phyloP scores from a whole-genome alignment of 2,113 vertebrate species.

The Illadopsis cleaveri region DNA sequence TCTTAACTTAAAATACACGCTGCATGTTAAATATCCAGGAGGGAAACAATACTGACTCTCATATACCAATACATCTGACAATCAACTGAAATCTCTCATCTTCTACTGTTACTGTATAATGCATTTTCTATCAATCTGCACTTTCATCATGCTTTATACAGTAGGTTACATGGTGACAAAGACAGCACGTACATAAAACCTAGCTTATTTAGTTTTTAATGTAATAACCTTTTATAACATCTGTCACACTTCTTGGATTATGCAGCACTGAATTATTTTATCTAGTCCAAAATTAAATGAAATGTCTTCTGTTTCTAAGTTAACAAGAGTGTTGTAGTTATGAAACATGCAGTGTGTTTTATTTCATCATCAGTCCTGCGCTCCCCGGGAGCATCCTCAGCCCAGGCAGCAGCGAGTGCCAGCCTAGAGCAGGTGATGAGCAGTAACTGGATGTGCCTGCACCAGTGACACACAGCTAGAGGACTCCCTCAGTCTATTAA shows the following conservation, averaged over 20 bases:
- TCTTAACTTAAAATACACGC: slow-evolving; percentile 55
- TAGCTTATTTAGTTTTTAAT: slow-evolving; percentile 61
- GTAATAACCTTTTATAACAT: slow-evolving; percentile 63
- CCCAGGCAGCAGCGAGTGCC: neutral
- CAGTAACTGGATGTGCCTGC: neutral
- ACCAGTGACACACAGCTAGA: slow-evolving; percentile 45
- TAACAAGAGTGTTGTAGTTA: slow-evolving; percentile 8
- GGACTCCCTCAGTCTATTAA: slow-evolving; percentile 66
- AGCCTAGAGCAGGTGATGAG: slow-evolving; percentile 8
- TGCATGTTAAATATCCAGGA: slow-evolving; percentile 54
- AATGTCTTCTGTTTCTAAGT: slow-evolving; percentile 42
- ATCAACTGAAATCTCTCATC: slow-evolving; percentile 43
- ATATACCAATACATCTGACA: slow-evolving; percentile 24
- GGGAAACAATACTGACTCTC: slow-evolving; percentile 27
- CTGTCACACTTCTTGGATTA: slow-evolving; percentile 25
- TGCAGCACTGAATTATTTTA: slow-evolving; percentile 32
- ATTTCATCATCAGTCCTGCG: neutral
- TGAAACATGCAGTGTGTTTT: neutral
- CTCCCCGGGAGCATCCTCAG: neutral
- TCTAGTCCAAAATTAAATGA: slow-evolving; percentile 60
- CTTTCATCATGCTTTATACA: slow-evolving; percentile 51
- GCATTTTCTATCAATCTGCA: slow-evolving; percentile 57
- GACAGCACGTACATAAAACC: neutral
- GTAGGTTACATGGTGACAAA: slow-evolving; percentile 22
- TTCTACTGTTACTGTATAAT: slow-evolving; percentile 51